phyloP scores from a whole-genome alignment of 1,140 invertebrate species.

The Zaprionus vittiger region DNA sequence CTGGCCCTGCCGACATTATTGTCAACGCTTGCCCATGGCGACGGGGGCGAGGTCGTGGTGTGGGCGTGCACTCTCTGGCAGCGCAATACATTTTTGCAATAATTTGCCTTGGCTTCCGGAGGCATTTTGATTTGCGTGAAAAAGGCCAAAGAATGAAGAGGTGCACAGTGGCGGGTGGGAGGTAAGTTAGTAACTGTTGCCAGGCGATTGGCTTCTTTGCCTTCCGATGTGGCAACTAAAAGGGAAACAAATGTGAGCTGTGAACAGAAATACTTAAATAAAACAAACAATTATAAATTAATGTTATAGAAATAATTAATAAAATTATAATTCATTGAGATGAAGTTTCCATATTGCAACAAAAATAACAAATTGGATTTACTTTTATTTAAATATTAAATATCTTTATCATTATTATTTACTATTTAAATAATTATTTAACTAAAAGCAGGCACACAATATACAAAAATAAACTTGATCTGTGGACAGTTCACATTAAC shows the following conservation, averaged over 20 bases:
- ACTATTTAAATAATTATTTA: too few relatives aligned
- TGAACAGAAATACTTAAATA: not conserved
- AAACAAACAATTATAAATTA: too few relatives aligned
- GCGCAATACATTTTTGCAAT: conserved; percentile 54
- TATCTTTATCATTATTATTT: too few relatives aligned
- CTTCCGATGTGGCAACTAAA: not conserved
- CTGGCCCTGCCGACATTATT: conserved; percentile 36
- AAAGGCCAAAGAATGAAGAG: not conserved
- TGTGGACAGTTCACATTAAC: too few relatives aligned
- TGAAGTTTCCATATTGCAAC: too few relatives aligned
- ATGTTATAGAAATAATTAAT: too few relatives aligned
- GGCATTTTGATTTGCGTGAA: conserved; percentile 39
- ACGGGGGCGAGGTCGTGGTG: conserved; percentile 2
- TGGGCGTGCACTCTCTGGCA: conserved; percentile 16
- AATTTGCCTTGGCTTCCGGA: conserved; percentile 47
- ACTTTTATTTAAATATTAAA: too few relatives aligned
- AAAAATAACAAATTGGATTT: too few relatives aligned
- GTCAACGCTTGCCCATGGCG: conserved; percentile 32
- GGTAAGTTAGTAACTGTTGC: not conserved
- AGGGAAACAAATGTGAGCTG: not conserved
- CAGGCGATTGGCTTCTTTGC: conserved; percentile 3
- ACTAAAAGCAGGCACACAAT: too few relatives aligned
- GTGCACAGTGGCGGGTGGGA: not conserved
- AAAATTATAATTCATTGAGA: too few relatives aligned
- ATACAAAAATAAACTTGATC: too few relatives aligned